phyloP scores from a whole-genome alignment of 2,888 invertebrate genomes.

The Dryococelus australis region DNA sequence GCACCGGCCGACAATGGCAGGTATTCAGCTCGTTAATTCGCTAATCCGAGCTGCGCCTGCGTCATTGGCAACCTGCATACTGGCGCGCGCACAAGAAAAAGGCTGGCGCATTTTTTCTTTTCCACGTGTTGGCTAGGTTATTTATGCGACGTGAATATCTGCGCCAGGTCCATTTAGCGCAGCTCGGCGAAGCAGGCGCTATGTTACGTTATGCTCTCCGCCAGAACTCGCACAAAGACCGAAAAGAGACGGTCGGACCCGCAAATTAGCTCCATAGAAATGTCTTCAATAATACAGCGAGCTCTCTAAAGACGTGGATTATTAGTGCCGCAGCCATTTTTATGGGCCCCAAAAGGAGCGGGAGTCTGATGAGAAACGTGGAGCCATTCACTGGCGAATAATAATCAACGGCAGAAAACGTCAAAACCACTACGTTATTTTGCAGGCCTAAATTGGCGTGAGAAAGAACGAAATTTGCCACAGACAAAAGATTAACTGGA shows the following conservation, averaged over 20 bases:
- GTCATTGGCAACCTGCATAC: no score
- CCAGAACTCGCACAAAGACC: neutral
- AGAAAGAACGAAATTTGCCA: no score
- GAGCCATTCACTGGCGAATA: neutral
- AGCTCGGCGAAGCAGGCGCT: no score
- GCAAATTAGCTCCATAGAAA: constrained; percentile 10
- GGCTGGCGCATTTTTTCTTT: no score
- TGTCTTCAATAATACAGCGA: neutral
- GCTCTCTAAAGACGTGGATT: neutral
- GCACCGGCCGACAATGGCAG: no score
- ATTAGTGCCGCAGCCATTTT: neutral
- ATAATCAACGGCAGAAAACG: constrained; percentile 1
- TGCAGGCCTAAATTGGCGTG: neutral
- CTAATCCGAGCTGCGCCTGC: no score
- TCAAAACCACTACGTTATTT: neutral
- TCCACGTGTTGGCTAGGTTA: no score
- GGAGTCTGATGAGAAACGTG: neutral
- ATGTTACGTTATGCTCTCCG: neutral
- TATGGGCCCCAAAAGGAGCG: neutral
- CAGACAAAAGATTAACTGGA: no score
- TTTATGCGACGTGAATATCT: no score
- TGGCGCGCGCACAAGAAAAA: no score
- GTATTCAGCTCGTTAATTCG: no score
- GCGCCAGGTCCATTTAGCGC: no score
- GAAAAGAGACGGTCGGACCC: neutral